Percentiles rank a stretch among this genome's conserved stretches.
These are phyloP conservation scores for Bombus turneri DNA, from an alignment of 1,140 invertebrate species.

Conservation along the genomic window DNA sequence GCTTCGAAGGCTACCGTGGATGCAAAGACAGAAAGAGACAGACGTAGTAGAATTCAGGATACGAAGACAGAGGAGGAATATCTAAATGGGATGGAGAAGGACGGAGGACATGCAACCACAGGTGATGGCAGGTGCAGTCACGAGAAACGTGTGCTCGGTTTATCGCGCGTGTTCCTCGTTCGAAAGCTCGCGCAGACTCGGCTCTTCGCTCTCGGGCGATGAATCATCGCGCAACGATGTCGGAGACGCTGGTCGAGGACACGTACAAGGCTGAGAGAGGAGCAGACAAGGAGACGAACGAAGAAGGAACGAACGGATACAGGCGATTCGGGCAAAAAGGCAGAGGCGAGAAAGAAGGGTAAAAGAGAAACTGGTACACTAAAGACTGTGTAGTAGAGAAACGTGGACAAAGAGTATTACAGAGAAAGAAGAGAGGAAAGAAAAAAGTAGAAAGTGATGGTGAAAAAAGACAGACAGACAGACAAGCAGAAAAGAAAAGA, in stretches of 20 bases:
- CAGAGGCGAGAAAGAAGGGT: background rate
- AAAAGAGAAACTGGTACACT: background rate
- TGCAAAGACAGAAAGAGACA: background rate
- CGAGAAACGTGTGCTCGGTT: background rate
- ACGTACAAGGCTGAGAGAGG: constrained; percentile 31
- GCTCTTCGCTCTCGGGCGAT: background rate
- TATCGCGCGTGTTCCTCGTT: constrained; percentile 4
- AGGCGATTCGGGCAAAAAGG: background rate
- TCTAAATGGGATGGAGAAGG: background rate
- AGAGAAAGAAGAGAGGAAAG: background rate
- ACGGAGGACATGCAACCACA: constrained; percentile 8
- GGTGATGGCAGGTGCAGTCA: constrained; percentile 27
- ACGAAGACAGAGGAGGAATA: background rate
- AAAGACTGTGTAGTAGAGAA: constrained; percentile 22
- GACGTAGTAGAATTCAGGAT: background rate
- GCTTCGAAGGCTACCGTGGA: background rate
- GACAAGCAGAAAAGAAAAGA: constrained; percentile 34
- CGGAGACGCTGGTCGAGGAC: constrained; percentile 27
- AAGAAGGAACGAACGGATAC: background rate
- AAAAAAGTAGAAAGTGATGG: constrained; percentile 6
- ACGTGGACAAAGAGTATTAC: background rate
- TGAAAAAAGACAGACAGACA: constrained; percentile 33
- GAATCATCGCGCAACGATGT: constrained; percentile 25
- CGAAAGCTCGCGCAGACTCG: background rate
- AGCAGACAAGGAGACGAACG: constrained; percentile 3